Base-by-base conservation (phyloP, 92 coral and sea anemone genomes). In the Phymanthus crucifer region DNA sequence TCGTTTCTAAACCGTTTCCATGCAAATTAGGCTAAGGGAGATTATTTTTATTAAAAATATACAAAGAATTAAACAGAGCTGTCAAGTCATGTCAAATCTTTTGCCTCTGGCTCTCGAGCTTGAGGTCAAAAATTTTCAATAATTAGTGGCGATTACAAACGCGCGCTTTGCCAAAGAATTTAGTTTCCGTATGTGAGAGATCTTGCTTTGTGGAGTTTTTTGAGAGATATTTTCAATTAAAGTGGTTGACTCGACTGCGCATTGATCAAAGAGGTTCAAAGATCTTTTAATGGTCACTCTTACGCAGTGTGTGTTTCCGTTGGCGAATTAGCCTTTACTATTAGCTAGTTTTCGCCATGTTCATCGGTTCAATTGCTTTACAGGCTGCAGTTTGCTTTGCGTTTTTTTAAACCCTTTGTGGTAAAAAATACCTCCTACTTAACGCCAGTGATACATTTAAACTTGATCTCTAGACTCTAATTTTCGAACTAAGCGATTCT, bases 21-120 rank as follows among this genome's bases (percentile, higher is more conserved):
- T 77, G 81, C 72, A 77, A 77, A 77, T 77, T 26, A 77, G 72
- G 47, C 11, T 24, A 61, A 18, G 31, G 17, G 69, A 77, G 70
- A 37, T 77, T 77, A 77, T 37, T 61, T 9, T 77, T 24, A 35
- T 56, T 36, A 37, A 77, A 64, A n/a, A 65, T 58, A 77, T 77
- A 77, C 81, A 77, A 77, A 58, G 81, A n/a, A 61, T 64, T 65
- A 64, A n/a, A 46, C 68, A 0, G 18, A 61, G 34, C 69, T 77
- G 81, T 77, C 81, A 77, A 11, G 27, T 33, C 32, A 29, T 36
- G 52, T 77, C 71, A 77, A 35, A 61, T 61, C 17, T 40, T 77
- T 72, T 54, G 37, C 50, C 33, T 61, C 34, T 24, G 10, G 14
- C 68, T 61, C 68, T 61, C 21, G 1, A 24, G 68, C 9, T n/a